These are phyloP conservation scores for Scaptodrosophila lebanonensis DNA, from an alignment of 1,140 invertebrate genomes.

Conservation along the genomic window DNA sequence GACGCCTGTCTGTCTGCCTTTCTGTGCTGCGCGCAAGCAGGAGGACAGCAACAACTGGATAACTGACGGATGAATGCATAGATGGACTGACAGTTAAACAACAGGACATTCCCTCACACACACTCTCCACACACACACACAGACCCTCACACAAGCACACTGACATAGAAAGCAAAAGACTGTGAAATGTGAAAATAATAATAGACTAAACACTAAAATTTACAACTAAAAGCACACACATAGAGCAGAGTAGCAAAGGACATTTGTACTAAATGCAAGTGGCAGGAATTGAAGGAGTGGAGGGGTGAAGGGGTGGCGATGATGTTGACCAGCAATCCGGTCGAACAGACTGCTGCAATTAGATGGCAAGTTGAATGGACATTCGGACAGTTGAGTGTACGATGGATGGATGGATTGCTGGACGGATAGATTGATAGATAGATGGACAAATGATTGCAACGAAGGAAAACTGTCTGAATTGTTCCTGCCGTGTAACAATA, in stretches of 20 bases:
- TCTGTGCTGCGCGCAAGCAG: slow-evolving; percentile 7
- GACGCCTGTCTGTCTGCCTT: too few species aligned
- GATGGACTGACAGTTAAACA: slow-evolving; percentile 15
- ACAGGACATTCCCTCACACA: slow-evolving; percentile 10
- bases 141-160: slow-evolving; percentile 24
- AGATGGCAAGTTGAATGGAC: slow-evolving; percentile 45
- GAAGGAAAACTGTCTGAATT: slow-evolving; percentile 13
- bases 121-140: slow-evolving; percentile 25
- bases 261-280: slow-evolving; percentile 2
- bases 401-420: slow-evolving; percentile 2
- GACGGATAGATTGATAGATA: slow-evolving; percentile 8
- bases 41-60: slow-evolving; percentile 31
- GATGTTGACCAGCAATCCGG: slow-evolving; percentile 10
- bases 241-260: slow-evolving; percentile 13
- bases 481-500: too few species aligned
- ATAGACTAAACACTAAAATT: slow-evolving; percentile 50
- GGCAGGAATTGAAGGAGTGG: neutral
- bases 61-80: slow-evolving; percentile 29
- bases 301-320: neutral
- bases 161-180: slow-evolving; percentile 36
- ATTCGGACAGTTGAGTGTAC: slow-evolving; percentile 30
- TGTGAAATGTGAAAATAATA: slow-evolving; percentile 56
- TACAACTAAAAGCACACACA: slow-evolving; percentile 33
- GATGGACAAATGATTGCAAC: slow-evolving; percentile 33
- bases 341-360: slow-evolving; percentile 33